Evolutionary conservation across 37 sponge, comb jelly and placozoan genomes (phyloP), one percentile per base, ranked within the genome.

Genomic region (Haliclona indistincta): DNA sequence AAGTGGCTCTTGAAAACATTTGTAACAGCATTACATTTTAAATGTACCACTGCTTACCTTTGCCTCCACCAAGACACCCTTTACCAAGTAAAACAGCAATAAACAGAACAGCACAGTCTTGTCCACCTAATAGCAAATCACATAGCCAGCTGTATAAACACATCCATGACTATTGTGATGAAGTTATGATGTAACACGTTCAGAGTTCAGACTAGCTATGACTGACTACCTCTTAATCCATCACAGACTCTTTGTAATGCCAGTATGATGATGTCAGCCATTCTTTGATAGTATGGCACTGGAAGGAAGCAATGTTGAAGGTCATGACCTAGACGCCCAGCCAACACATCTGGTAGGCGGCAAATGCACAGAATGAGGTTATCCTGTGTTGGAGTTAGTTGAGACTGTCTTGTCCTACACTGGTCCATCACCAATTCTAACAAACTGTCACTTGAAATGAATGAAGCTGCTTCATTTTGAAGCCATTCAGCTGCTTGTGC

Each of bases 311-410:
- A 10, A 38, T 54, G 47, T 32, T 44, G 29, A 38, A 79, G 29
- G 2, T 53, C 38, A 3, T 28, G 68, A 10, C 64, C 69, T 2
- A 78, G 68, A 1, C 44, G 32, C 23, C 72, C 73, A 0, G 86
- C 44, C 19, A 86, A 38, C 37, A 73, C 22, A 41, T 86, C 86
- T 0, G 86, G 86, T 1, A 86, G 68, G 30, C 80, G 44, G 33
- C 73, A 70, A 19, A 86, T 7, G 40, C 58, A 47, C 43, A 67
- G 44, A 38, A 79, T 52, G 19, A 86, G 43, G 22, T 79, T 73
- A 23, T 84, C 55, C 38, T 79, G 86, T 25, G 41, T 19, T 17
- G 72, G 43, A 23, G 85, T 42, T 1, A 70, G 77, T n/a, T n/a
- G n/a, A n/a, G n/a, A n/a, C n/a, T n/a, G n/a, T n/a, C 29, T 25